phyloP scores from a whole-genome alignment of 2,797 vertebrate genomes.

The Yasuhikotakia modesta region DNA sequence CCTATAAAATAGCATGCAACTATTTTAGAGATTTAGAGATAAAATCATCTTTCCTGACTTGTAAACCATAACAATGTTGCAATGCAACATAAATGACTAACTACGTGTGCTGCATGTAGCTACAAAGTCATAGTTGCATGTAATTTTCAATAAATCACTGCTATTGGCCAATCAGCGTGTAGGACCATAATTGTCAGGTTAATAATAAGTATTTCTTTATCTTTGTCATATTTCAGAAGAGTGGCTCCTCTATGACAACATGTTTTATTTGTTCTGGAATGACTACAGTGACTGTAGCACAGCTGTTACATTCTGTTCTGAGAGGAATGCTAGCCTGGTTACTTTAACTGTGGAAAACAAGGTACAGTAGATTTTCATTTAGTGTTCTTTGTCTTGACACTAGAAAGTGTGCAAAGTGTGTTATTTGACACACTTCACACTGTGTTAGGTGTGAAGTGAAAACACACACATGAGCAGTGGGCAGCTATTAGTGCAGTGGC shows the following conservation, averaged over 20 bases:
- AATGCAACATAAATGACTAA: neutral
- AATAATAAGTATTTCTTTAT: neutral
- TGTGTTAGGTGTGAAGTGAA: too few relatives aligned
- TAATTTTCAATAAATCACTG: too few relatives aligned
- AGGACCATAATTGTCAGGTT: neutral
- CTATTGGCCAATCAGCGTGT: too few relatives aligned
- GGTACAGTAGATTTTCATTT: slow-evolving; percentile 29
- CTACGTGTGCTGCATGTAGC: neutral
- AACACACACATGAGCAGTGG: too few relatives aligned
- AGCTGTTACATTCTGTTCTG: slow-evolving; percentile 33
- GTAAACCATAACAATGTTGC: too few relatives aligned
- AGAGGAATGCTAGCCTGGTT: slow-evolving; percentile 24
- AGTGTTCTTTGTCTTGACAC: too few relatives aligned
- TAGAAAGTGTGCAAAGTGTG: too few relatives aligned
- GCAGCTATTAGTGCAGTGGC: too few relatives aligned
- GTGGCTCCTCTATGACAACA: slow-evolving; percentile 41
- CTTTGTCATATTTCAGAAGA: slow-evolving; percentile 34
- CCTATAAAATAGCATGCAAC: too few relatives aligned
- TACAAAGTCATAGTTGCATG: too few relatives aligned
- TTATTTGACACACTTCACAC: too few relatives aligned
- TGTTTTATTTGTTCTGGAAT: slow-evolving; percentile 54
- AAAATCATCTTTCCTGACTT: neutral
- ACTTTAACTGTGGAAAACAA: slow-evolving; percentile 31
- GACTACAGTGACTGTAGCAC: slow-evolving; percentile 10
- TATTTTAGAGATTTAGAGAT: neutral